These are phyloP conservation scores for Glaucopsyche alexis DNA, from an alignment of 2,888 invertebrate species.

Conservation along the genomic window DNA sequence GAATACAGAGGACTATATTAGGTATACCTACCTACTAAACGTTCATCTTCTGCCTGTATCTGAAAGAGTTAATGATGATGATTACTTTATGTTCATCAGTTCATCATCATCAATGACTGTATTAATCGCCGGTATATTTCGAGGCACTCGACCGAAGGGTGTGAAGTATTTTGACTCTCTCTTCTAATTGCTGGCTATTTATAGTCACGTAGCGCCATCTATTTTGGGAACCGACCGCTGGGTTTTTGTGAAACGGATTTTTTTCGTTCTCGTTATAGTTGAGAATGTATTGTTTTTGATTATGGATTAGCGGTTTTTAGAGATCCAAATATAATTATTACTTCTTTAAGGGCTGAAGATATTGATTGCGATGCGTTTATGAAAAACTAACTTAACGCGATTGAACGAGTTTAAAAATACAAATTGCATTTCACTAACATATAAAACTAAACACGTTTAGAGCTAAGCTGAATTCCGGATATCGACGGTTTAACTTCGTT, in stretches of 20 bases:
- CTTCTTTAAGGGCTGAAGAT: too few relatives aligned
- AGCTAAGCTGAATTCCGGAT: too few relatives aligned
- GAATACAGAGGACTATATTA: too few relatives aligned
- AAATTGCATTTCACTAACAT: too few relatives aligned
- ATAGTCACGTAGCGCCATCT: conserved; percentile 35
- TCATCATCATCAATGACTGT: neutral
- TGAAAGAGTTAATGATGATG: neutral
- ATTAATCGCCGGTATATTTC: neutral
- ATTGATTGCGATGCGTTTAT: neutral
- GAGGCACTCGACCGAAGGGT: conserved; percentile 21
- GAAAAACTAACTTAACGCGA: neutral
- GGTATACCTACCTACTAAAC: too few relatives aligned
- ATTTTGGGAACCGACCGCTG: conserved; percentile 14
- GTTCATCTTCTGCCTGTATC: too few relatives aligned
- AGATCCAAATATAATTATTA: neutral
- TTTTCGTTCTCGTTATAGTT: neutral
- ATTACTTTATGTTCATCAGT: neutral
- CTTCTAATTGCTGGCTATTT: conserved; percentile 36
- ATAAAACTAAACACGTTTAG: too few relatives aligned
- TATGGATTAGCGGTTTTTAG: neutral
- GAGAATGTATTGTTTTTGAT: neutral
- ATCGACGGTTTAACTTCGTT: too few relatives aligned
- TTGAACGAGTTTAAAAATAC: too few relatives aligned
- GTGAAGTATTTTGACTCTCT: conserved; percentile 35
- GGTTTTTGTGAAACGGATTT: neutral